Evolutionary conservation across 2,888 invertebrate species (phyloP).

Genomic region (Hymenopus coronatus): DNA sequence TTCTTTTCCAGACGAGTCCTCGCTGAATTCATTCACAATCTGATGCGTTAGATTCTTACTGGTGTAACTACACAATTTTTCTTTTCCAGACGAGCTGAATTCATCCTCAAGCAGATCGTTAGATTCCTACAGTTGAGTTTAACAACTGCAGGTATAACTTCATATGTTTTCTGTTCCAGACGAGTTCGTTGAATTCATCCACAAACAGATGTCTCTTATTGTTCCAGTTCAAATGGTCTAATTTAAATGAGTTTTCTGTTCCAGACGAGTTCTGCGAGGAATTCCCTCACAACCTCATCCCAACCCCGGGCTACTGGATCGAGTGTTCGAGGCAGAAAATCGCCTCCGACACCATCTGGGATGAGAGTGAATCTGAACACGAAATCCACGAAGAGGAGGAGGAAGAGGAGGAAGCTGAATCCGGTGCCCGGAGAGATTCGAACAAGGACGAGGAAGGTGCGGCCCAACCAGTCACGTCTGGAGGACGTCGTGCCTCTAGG

Average conservation of each 20-base stretch:
- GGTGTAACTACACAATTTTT: background rate
- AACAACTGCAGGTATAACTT: background rate
- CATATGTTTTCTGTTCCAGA: conserved; percentile 54
- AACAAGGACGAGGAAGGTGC: conserved; percentile 42
- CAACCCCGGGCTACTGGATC: conserved; percentile 93
- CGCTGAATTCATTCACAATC: conserved; percentile 76
- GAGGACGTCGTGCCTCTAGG: background rate
- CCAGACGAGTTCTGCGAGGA: conserved; percentile 91
- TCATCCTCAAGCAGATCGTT: conserved; percentile 87
- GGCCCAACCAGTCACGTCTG: conserved; percentile 39
- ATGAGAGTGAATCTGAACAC: conserved; percentile 80
- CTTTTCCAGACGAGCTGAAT: conserved; percentile 82
- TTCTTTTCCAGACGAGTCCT: no score
- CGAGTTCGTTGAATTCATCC: conserved; percentile 91
- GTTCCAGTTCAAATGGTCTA: background rate
- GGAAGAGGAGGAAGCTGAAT: conserved; percentile 36
- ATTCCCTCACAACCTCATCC: conserved; percentile 86
- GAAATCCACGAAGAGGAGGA: conserved; percentile 54
- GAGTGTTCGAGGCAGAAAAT: conserved; percentile 93
- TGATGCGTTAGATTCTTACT: conserved; percentile 51
- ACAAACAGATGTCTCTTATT: conserved; percentile 63
- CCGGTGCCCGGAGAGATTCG: conserved; percentile 32
- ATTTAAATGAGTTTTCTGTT: conserved; percentile 32
- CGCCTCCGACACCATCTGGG: conserved; percentile 78
- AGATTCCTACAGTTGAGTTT: no score